Conservation (phyloP, 2,888 invertebrate species). For the Diogma glabrata region DNA sequence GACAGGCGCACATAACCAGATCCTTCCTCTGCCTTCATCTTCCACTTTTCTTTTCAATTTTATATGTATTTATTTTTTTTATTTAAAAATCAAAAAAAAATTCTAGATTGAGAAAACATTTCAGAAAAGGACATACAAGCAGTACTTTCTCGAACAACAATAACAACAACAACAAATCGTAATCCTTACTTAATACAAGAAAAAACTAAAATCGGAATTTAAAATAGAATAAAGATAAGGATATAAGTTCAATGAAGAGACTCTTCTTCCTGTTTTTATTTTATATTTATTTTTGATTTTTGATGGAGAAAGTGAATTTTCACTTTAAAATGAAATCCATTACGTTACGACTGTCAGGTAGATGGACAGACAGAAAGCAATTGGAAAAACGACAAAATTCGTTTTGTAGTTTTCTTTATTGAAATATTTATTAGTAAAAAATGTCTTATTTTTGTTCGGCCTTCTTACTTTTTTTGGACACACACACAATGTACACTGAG, state of each 20-base stretch:
- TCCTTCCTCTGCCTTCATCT: background rate
- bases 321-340: background rate
- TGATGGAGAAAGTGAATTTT: slow-evolving; percentile 10
- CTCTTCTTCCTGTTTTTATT: background rate
- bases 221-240: slow-evolving; percentile 9
- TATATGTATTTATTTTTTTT: background rate
- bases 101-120: too few relatives aligned
- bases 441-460: too few relatives aligned
- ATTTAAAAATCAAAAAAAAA: too few relatives aligned
- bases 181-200: slow-evolving; percentile 3
- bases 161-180: background rate
- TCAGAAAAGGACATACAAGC: slow-evolving; percentile 7
- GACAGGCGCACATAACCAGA: slow-evolving; percentile 10
- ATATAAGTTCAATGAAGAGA: slow-evolving; percentile 5
- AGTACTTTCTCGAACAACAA: background rate
- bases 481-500: too few relatives aligned
- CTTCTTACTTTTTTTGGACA: too few relatives aligned
- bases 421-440: too few relatives aligned
- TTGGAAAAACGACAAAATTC: too few relatives aligned
- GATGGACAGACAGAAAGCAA: slow-evolving; percentile 9
- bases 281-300: background rate
- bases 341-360: slow-evolving; percentile 8
- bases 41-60: slow-evolving; percentile 1
- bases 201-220: background rate
- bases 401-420: too few relatives aligned